Base-by-base conservation (phyloP, 2,888 invertebrate species). In the Lapara coniferarum region DNA sequence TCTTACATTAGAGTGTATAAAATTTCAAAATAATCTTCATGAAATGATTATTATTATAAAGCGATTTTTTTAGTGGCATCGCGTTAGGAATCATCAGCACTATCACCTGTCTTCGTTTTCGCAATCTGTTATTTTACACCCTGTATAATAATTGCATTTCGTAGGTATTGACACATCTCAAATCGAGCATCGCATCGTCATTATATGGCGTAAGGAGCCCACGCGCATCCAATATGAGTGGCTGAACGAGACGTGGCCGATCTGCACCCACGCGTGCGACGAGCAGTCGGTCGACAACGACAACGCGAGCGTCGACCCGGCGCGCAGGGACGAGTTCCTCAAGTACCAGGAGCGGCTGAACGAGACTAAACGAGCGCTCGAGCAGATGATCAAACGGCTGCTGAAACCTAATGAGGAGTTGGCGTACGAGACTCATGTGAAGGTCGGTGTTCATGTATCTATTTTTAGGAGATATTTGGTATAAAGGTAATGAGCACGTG, bases 211-310 rank as follows among this genome's bases (percentile, higher is more conserved):
- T 1, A 95, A 97, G 56, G 98, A 98, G 83, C 95, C 96, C 12
- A 95, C 96, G n/a, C 96, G 97, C 77, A 92, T 99, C 13, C 97
- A 97, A 81, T 99, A 98, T 87, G 98, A 98, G 87, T 99, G 98
- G 98, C 89, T 98, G 68, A 95, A 96, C 75, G 95, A 95, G 69
- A 96, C 96, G 55, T 96, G 96, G 96, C 95, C 95, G 67, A 88
- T 90, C 0, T 95, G 96, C 66, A 86, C 88, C 30, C 94, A 95
- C 66, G 73, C 72, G 30, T 92, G 90, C 80, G 78, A 81, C 67
- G 73, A 79, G 71, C 84, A 76, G 67, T 74, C 81, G 72, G 84
- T 79, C 70, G 88, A 37, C 16, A 55, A 55, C 80, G 78, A 81
- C 67, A 72, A 79, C 71, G 84, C 76, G 68, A 74, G 80, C 72